Percentiles rank a stretch among this genome's conserved stretches.
These are phyloP conservation scores for Alauda arvensis DNA, from an alignment of 2,797 vertebrate genomes.

Conservation along the genomic window DNA sequence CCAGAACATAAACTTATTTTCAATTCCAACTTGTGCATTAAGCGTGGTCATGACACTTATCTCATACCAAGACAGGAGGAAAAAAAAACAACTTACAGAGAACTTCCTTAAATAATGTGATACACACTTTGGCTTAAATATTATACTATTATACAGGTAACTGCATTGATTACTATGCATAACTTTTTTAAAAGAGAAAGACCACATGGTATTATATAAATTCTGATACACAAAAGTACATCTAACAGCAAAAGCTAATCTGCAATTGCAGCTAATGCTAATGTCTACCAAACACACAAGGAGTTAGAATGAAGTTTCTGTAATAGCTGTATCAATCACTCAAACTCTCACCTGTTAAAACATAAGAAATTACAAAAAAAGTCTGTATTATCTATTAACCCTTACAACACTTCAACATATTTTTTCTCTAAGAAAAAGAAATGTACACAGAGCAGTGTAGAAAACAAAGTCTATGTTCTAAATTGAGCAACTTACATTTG, in stretches of 20 bases:
- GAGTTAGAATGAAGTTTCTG: not conserved
- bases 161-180: not conserved
- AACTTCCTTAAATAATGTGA: not conserved
- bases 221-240: not conserved
- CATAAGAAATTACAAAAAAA: not conserved
- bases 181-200: not conserved
- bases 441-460: not conserved
- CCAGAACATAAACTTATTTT: not conserved
- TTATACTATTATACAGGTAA: not conserved
- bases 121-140: not conserved
- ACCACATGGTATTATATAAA: not conserved
- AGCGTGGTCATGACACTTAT: not conserved
- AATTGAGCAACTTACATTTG: not conserved
- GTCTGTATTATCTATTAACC: not conserved
- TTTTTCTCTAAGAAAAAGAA: not conserved
- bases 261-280: not conserved
- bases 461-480: not conserved
- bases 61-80: not conserved
- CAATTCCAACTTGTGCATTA: not conserved
- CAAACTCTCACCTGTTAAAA: not conserved
- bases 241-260: not conserved
- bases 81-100: rapidly evolving
- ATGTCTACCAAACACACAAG: not conserved
- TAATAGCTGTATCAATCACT: not conserved
- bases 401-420: not conserved